These are phyloP conservation scores for Sebastes wilsoni DNA, from an alignment of 2,797 vertebrate species.

Conservation along the genomic window DNA sequence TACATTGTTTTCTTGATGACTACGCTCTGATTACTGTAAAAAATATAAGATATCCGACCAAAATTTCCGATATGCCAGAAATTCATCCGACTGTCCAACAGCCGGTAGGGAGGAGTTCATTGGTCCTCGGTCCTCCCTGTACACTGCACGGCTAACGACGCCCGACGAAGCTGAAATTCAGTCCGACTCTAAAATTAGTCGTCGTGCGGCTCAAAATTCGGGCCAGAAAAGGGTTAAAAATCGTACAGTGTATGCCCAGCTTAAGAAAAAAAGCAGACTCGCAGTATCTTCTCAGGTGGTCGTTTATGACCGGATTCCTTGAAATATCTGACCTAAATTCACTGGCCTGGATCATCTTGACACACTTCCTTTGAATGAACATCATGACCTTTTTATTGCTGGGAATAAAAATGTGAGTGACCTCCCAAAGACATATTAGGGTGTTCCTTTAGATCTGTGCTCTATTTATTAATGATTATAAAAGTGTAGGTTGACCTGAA, in stretches of 20 bases:
- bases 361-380: slow-evolving; percentile 50
- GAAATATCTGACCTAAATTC: slow-evolving; percentile 59
- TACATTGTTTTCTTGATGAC: too few relatives aligned
- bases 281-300: background rate
- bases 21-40: too few relatives aligned
- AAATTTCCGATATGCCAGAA: too few relatives aligned
- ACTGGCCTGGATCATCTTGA: slow-evolving; percentile 48
- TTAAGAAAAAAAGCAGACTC: background rate
- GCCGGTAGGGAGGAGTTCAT: too few relatives aligned
- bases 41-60: too few relatives aligned
- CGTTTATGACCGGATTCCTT: slow-evolving; percentile 11
- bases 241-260: too few relatives aligned
- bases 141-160: accelerated
- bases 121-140: too few relatives aligned
- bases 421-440: background rate
- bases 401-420: slow-evolving; percentile 3
- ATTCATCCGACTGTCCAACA: too few relatives aligned
- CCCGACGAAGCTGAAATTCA: too few relatives aligned
- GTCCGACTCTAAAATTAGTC: too few relatives aligned
- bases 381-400: background rate
- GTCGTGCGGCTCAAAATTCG: too few relatives aligned
- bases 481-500: background rate
- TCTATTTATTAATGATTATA: background rate
- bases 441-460: background rate
- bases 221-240: too few relatives aligned